Evolutionary conservation across 2,888 invertebrate genomes (phyloP), one percentile per base, ranked within the genome.

Genomic region (Megalurothrips usitatus): DNA sequence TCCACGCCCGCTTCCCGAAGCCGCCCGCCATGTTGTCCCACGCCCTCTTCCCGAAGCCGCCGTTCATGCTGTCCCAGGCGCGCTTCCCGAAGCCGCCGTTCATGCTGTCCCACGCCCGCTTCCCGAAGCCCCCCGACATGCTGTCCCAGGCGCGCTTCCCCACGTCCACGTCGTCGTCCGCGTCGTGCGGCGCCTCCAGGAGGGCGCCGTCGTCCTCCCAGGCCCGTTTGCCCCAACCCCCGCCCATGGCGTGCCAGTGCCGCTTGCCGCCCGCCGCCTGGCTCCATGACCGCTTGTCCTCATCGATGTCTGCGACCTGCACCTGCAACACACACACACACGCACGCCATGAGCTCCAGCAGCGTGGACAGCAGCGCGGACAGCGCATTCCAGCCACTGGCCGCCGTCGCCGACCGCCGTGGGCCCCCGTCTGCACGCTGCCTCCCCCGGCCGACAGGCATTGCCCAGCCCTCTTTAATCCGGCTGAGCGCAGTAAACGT

Each of bases 231-330:
- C 68, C 68, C 68, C 68, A 75, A 9, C 68, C 68, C 10, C 68
- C 68, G 68, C 68, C 68, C 68, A 75, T 75, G 23, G 68, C 68
- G 26, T 75, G 23, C 68, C 68, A 75, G 1, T n/a, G 23, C 1
- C 68, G 68, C 68, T 75, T 75, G 68, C 68, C 68, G 11, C 68
- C n/a, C 10, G 23, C 68, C 23, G 23, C 12, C 68, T 75, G 68
- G 68, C 26, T 75, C 68, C 68, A 75, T 75, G 68, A 26, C 68
- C 68, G 68, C 68, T 75, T 75, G 68, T 75, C 68, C 26, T 75
- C 58, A 17, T 58, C 68, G 68, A 75, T 23, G 68, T 75, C 68
- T 75, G 68, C 26, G 23, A 75, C 12, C 26, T 75, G 23, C 12
- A 8, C 68, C 68, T 75, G 26, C 12, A 43, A 43, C 34, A 43